Evolutionary conservation across 2,888 invertebrate species (phyloP), one percentile per base, ranked within the genome.

Genomic region (Melanotus villosus): DNA sequence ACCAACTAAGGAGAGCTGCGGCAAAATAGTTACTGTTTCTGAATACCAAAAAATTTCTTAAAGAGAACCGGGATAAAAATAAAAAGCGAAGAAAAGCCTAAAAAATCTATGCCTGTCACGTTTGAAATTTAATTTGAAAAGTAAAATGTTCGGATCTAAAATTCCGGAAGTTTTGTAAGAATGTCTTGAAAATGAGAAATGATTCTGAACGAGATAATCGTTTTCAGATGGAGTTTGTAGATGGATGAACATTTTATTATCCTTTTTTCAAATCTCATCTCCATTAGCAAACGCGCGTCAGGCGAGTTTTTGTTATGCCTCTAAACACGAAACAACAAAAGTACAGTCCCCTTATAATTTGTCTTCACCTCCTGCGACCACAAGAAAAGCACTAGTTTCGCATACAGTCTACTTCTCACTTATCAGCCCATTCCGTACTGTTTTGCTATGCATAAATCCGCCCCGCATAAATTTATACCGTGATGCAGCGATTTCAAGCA

Each of bases 171-270:
- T 75, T 73, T 73, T 52, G 70, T 70, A 73, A 45, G 43, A 67
- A 74, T 72, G 75, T 75, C 75, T 75, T 73, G 70, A 70, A 75
- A 74, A 77, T 77, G 77, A 77, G 76, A 76, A 76, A 77, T 76
- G 76, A 76, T 74, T 76, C 73, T 68, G 72, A 73, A 76, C 75
- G 77, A 77, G 76, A 77, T 76, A 77, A 76, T 77, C 76, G 77
- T 75, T 77, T 76, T 75, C 75, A 75, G 74, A 76, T 75, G 75
- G 75, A 75, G 72, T 75, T 73, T 71, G 74, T 74, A 74, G 75
- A 77, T 75, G 74, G 76, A 77, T 75, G 77, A 77, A 75, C 77
- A 74, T 75, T 77, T 75, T 76, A 76, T 77, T 77, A 77, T 75
- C 73, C 69, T 74, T 75, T 73, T 73, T 74, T 73, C 52, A 65